Conservation (phyloP, 2,888 invertebrate genomes). For the Clivina fossor region DNA sequence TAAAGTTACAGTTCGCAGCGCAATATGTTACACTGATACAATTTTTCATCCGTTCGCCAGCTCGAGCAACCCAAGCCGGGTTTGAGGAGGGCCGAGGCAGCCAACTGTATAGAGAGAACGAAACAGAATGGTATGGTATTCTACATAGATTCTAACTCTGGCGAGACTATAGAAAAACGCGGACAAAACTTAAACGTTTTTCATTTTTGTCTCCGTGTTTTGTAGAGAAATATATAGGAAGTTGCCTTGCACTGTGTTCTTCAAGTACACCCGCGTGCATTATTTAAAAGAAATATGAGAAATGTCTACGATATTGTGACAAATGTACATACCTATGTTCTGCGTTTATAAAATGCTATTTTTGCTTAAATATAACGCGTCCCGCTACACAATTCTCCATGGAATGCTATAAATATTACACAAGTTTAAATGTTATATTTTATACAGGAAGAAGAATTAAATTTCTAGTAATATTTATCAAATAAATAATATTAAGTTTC, state of each 20-base stretch:
- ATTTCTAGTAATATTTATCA: too few species aligned
- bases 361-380: constrained; percentile 14
- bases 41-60: constrained; percentile 20
- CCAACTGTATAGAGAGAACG: too few species aligned
- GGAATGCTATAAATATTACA: constrained; percentile 17
- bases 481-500: too few species aligned
- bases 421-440: constrained; percentile 8
- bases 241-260: neutral
- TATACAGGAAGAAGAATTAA: constrained; percentile 10
- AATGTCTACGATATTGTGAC: constrained; percentile 23
- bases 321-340: constrained; percentile 6
- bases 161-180: too few species aligned
- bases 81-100: too few species aligned
- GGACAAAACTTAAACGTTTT: constrained; percentile 20
- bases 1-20: too few species aligned
- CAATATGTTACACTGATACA: constrained; percentile 23
- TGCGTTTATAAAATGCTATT: constrained; percentile 11
- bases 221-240: constrained; percentile 2
- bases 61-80: too few species aligned
- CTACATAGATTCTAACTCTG: too few species aligned
- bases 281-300: constrained; percentile 30
- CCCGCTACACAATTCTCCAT: constrained; percentile 7
- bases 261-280: constrained; percentile 22
- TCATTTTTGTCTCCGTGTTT: constrained; percentile 12
- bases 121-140: too few species aligned